Base-by-base conservation (phyloP, 2,113 vertebrate species). In the Nothoprocta pentlandii region DNA sequence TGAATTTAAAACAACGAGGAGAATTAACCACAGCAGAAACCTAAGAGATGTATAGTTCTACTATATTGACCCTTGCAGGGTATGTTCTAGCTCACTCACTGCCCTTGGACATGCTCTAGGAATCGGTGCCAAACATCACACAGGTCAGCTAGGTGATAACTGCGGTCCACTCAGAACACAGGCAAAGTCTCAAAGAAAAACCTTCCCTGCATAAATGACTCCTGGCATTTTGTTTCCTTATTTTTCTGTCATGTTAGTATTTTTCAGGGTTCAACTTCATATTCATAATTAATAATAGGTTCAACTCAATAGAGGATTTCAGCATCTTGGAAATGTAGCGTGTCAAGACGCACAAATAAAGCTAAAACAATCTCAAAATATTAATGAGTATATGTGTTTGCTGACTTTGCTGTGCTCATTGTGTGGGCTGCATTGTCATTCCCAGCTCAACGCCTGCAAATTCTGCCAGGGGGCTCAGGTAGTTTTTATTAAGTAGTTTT, bases 341-440 rank as follows among this genome's bases (percentile, higher is more conserved):
- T 68, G 9, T 66, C 61, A 44, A 84, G 47, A 63, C 68, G 86
- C 46, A 94, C 67, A 93, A 90, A 92, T 62, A 68, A 80, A 90
- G 77, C 44, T 78, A 81, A 85, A 93, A 5, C 87, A 92, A 36
- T 32, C 58, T 90, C 76, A 64, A 94, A 92, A 94, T 95, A 95
- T 78, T 75, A 94, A 86, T 83, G 75, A 21, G 61, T 86, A 39
- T 4, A 4, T 59, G 56, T 87, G 58, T 95, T 93, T 96, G 87
- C 83, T 88, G 34, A 85, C 1, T 7, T 54, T 23, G 42, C 64
- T n/a, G 61, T 59, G 67, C 87, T 87, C 75, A 70, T 79, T 2
- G 0, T 0, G 6, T 87, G 42, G 51, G 71, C 46, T 75, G 26
- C 26, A 49, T 71, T 88, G 80, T 51, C 2, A 4, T 51, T 95